A percentile compares a stretch with the other conserved stretches of the same genome.
Conservation (phyloP, 2,113 vertebrate species). For the Brevimyrus niger region DNA sequence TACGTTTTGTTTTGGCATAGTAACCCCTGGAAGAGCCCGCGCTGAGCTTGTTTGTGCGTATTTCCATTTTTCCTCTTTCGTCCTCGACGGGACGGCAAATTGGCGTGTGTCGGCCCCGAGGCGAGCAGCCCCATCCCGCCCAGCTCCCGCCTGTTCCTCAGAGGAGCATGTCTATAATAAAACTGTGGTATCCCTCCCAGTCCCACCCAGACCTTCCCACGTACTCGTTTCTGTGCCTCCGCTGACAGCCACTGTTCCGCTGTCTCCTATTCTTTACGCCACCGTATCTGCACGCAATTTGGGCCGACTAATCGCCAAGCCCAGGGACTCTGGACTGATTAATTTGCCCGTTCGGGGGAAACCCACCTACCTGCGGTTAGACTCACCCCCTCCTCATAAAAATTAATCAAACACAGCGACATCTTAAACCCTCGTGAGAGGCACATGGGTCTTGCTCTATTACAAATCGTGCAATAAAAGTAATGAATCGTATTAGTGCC, state of each 20-base stretch:
- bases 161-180: constrained; percentile 4
- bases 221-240: neutral
- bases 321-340: constrained; percentile 43
- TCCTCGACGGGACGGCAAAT: neutral
- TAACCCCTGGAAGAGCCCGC: neutral
- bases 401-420: constrained; percentile 28
- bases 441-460: neutral
- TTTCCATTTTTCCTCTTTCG: neutral
- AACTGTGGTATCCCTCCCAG: neutral
- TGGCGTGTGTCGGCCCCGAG: neutral
- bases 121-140: neutral
- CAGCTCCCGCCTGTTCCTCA: neutral
- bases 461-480: neutral
- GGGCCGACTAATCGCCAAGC: constrained; percentile 34
- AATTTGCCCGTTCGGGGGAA: constrained; percentile 30
- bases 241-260: neutral
- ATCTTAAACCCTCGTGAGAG: constrained; percentile 16
- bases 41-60: neutral
- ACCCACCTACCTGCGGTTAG: constrained; percentile 28
- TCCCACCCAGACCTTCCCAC: neutral
- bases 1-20: neutral
- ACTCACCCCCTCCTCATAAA: constrained; percentile 26
- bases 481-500: constrained; percentile 6
- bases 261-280: neutral
- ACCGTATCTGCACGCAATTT: constrained; percentile 30